Evolutionary conservation across 2,888 invertebrate species (phyloP), one percentile per base, ranked within the genome.

Genomic region (Latrodectus hesperus): DNA sequence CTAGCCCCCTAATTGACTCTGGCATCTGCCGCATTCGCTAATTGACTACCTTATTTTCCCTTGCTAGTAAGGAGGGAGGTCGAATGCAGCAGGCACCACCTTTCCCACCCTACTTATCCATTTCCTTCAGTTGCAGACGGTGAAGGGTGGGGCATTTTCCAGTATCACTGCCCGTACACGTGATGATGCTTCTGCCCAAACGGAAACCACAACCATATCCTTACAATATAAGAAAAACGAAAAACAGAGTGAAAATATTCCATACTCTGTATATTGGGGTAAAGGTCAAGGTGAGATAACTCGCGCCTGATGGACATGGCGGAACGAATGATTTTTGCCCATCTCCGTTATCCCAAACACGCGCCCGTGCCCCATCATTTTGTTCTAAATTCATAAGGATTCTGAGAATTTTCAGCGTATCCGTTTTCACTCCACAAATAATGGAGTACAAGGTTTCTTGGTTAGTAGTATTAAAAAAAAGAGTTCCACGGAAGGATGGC

Each of bases 21-120:
- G 74, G 82, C 82, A 74, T 75, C 82, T 75, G 73, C 81, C 67
- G 67, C 80, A 14, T 71, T 80, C 73, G 17, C 74, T 82, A 82
- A 82, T 82, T 82, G 82, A 82, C 74, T 49, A 67, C 60, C 68
- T 9, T 17, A 38, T 26, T 52, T n/a, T 38, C 65, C 26, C 4
- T 38, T 1, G 38, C 38, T 1, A 38, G 38, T 3, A 6, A 6
- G 38, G 38, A 6, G 38, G 38, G 38, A 6, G 38, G 38, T 4
- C 0, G 5, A 6, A 38, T 38, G 38, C 38, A 38, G 38, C 38
- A 4, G 38, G 38, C 38, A 38, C 38, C 38, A 38, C 38, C 38
- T 38, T 6, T 6, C 38, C 38, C 2, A 38, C 38, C 6, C 38
- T 6, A 38, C 38, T 38, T 6, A 38, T 38, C 38, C 38, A 38